Base-by-base conservation (phyloP, 2,113 vertebrate genomes). In the Romanogobio albipinnatus region DNA sequence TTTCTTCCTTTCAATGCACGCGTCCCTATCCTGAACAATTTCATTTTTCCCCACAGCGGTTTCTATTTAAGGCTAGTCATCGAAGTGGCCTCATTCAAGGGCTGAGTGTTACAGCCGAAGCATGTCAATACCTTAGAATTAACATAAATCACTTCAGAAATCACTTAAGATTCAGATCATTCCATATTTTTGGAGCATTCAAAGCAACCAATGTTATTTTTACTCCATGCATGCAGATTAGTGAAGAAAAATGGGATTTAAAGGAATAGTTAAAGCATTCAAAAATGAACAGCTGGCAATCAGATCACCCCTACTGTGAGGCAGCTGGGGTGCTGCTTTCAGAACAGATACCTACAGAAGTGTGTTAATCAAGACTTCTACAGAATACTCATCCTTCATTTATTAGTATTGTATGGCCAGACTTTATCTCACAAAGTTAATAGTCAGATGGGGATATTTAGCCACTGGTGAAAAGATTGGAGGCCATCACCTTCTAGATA, bases 91-190 rank as follows among this genome's bases (percentile, higher is more conserved):
- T 49, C 9, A n/a, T 81, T 81, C 79, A 68, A 19, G 26, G 5
- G 3, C 11, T 71, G 36, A 83, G 53, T 10, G 17, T 64, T 24
- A 33, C 10, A 13, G 1, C 24, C 24, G 45, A 56, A 17, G 47
- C 19, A 77, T 64, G 45, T 84, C 71, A 78, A 3, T 78, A 84
- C 33, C 62, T 70, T 29, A 68, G 22, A 77, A 64, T 39, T 3
- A 58, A 2, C 13, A 19, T 1, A 0, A 64, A 26, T 76, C 83
- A 26, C 75, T 70, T 26, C n/a, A 29, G 36, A 70, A 39, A 82
- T 82, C 19, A 53, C 59, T 26, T 29, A 81, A 33, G 14, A 79
- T 47, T 62, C 75, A 76, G 4, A 36, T 76, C 53, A 45, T 26
- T 36, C 3, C 15, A 8, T 9, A 81, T 49, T 81, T 49, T 1